Conservation (phyloP, 2,797 vertebrate species). For the Hyperoplus immaculatus region DNA sequence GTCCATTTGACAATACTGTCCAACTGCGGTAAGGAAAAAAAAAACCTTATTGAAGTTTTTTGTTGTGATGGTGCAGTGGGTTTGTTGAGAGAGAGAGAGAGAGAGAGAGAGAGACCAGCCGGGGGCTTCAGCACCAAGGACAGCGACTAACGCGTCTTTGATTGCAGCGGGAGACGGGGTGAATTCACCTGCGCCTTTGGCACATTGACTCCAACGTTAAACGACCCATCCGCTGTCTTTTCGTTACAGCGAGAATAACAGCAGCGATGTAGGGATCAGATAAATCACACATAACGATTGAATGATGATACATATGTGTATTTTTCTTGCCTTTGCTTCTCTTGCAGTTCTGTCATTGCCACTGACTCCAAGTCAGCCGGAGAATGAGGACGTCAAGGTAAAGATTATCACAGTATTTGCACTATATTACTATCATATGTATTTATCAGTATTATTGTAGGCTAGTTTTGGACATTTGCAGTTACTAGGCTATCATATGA, state of each 20-base stretch:
- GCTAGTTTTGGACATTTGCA: not conserved
- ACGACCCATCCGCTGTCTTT: not conserved
- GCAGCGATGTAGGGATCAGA: not conserved
- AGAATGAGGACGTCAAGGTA: constrained; percentile 85
- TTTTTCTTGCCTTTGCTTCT: constrained; percentile 7
- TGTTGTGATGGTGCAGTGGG: not conserved
- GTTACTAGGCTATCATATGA: not conserved
- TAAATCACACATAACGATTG: not conserved
- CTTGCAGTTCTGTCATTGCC: constrained; percentile 82
- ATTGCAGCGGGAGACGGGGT: constrained; percentile 25
- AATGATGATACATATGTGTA: not conserved
- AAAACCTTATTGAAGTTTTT: constrained; percentile 21
- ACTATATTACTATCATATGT: not conserved
- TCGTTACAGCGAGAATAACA: not conserved
- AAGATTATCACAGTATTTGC: not conserved
- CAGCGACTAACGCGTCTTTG: constrained; percentile 62
- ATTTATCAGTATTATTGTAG: not conserved
- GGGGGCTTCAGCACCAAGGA: constrained; percentile 82
- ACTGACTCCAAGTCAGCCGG: constrained; percentile 78
- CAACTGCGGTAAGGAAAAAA: constrained; percentile 80
- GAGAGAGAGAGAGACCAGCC: constrained; percentile 10
- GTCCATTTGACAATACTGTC: constrained; percentile 70
- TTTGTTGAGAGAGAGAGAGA: constrained; percentile 3
- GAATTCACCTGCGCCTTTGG: constrained; percentile 40
- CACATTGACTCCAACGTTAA: constrained; percentile 30